phyloP scores from a whole-genome alignment of 2,888 invertebrate species.

The Catonia carolina region DNA sequence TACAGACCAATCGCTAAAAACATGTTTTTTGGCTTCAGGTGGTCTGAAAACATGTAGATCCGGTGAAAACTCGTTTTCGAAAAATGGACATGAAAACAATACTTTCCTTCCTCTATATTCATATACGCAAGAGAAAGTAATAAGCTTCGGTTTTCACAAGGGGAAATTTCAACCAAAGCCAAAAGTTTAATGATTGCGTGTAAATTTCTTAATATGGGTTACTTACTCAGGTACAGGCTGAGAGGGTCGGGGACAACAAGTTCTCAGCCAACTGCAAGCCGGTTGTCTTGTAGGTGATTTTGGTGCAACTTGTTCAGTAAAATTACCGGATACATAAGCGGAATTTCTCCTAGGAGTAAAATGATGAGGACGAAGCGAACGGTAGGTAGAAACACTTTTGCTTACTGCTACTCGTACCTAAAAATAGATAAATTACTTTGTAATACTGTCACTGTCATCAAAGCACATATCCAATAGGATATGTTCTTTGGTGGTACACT shows the following conservation, averaged over 20 bases:
- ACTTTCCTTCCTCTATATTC: too few relatives aligned
- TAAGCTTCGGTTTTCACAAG: too few relatives aligned
- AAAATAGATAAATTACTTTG: neutral
- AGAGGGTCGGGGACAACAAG: constrained; percentile 28
- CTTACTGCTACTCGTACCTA: constrained; percentile 36
- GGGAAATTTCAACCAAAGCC: too few relatives aligned
- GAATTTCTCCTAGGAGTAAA: constrained; percentile 35
- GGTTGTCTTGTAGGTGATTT: neutral
- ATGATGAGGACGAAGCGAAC: constrained; percentile 34
- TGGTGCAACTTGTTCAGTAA: constrained; percentile 22
- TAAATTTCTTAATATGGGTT: too few relatives aligned
- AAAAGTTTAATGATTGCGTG: too few relatives aligned
- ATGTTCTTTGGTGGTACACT: too few relatives aligned
- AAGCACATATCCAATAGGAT: neutral
- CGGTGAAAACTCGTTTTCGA: too few relatives aligned
- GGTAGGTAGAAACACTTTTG: constrained; percentile 36
- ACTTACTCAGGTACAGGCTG: constrained; percentile 31
- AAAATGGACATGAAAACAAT: too few relatives aligned
- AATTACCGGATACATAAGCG: constrained; percentile 35
- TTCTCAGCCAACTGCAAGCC: constrained; percentile 21
- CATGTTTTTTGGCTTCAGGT: too few relatives aligned
- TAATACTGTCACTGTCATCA: neutral
- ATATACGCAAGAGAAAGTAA: too few relatives aligned
- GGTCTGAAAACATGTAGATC: too few relatives aligned
- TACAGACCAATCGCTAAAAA: too few relatives aligned